Evolutionary conservation across 2,797 vertebrate species (phyloP), one percentile per base, ranked within the genome.

Genomic region (Xenops minutus): DNA sequence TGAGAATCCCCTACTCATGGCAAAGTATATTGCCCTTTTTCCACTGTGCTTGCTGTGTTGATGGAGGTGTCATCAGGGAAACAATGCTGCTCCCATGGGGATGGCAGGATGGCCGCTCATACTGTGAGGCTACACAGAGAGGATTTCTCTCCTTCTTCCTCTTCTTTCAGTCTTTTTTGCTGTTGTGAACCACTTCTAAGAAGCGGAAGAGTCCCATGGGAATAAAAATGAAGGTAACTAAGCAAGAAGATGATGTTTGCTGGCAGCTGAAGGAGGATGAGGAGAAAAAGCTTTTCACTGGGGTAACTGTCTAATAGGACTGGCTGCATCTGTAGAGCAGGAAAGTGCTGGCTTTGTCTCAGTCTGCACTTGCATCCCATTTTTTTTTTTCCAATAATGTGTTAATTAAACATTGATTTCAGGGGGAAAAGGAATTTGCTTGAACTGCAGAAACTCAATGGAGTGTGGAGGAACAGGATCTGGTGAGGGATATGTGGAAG

Each of bases 391-490:
- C 82, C 97, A 97, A 96, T 98, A 98, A 97, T 90, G 97, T 98
- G 97, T 98, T 98, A 98, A 98, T 98, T 98, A 98, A 98, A 98
- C 98, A 98, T 98, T 92, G 97, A 98, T 98, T 98, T 98, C 96
- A 89, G 64, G 78, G 91, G 90, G 83, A 96, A 97, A 97, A 96
- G 79, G 97, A 98, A 97, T 98, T 80, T 95, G 91, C 94, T 92
- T 97, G 93, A 96, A 94, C 93, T 97, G 97, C 97, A 88, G 93
- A 97, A 97, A 92, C 89, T 96, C 97, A 97, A 97, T 96, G 97
- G 97, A 97, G 92, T 95, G 95, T 97, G 92, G 95, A 96, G 55
- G 86, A 97, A 93, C 18, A 80, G 95, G 88, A 97, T 92, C 77
- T 62, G 66, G 44, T 84, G 90, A 97, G 93, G 88, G 68, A 95